A percentile compares a stretch with the other conserved stretches of the same genome.
These are phyloP conservation scores for Chloebia gouldiae DNA, from an alignment of 2,113 vertebrate genomes.

Conservation along the genomic window DNA sequence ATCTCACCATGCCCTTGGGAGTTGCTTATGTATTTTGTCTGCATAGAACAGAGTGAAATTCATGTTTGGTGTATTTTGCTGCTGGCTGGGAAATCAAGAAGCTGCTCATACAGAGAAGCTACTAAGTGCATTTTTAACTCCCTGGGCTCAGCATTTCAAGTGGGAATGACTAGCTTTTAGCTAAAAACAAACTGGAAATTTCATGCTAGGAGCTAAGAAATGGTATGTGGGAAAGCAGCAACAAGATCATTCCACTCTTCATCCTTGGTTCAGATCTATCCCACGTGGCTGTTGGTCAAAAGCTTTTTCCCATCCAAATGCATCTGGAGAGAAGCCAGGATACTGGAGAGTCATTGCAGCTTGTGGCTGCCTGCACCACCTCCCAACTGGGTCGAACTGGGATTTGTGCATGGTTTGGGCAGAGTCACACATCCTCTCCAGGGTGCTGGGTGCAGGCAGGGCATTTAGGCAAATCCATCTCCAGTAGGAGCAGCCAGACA, in stretches of 20 bases:
- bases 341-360: background rate
- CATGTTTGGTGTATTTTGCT: background rate
- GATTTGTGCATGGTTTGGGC: background rate
- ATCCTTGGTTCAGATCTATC: background rate
- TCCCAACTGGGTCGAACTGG: background rate
- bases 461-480: background rate
- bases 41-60: background rate
- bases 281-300: conserved; percentile 18
- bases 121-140: background rate
- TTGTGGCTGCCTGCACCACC: background rate
- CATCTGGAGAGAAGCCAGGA: background rate
- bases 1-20: background rate
- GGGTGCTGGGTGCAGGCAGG: background rate
- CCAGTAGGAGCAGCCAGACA: background rate
- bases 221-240: background rate
- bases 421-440: background rate
- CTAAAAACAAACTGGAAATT: background rate
- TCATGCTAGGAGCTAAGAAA: background rate
- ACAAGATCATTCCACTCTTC: background rate
- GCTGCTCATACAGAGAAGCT: background rate
- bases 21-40: background rate
- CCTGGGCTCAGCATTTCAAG: background rate
- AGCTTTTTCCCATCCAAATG: background rate
- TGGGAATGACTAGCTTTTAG: background rate
- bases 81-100: background rate